Percentiles rank a stretch among this genome's conserved stretches.
These are phyloP conservation scores for Gymnarchus niloticus DNA, from an alignment of 2,113 vertebrate species.

Conservation along the genomic window DNA sequence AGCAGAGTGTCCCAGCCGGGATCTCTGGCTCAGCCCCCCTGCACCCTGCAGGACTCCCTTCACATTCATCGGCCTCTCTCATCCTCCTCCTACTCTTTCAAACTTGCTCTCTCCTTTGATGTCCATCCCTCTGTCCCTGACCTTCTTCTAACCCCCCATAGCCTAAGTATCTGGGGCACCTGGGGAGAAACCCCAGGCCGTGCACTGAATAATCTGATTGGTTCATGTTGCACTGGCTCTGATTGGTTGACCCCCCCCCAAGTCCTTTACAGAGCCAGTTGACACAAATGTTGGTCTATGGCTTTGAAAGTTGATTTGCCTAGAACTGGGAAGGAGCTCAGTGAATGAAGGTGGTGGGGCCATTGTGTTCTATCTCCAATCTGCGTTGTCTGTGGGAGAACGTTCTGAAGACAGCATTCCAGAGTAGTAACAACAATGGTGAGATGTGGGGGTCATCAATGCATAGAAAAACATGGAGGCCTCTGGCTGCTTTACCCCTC, in stretches of 20 bases:
- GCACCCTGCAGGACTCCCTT: neutral
- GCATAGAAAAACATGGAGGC: neutral
- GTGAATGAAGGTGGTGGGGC: neutral
- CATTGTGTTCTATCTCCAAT: neutral
- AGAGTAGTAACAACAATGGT: neutral
- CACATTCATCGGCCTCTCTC: neutral
- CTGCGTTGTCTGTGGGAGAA: neutral
- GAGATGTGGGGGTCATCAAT: neutral
- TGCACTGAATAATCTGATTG: neutral
- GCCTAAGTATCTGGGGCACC: neutral
- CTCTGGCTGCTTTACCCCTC: neutral
- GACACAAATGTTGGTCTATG: neutral
- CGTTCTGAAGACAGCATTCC: neutral
- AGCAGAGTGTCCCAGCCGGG: neutral
- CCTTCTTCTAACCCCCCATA: too few relatives aligned
- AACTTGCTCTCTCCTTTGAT: neutral
- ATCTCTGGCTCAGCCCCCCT: neutral
- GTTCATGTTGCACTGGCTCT: neutral
- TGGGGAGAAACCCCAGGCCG: neutral
- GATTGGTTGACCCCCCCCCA: neutral
- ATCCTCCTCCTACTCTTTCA: neutral
- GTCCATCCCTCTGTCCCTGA: neutral
- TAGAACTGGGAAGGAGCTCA: neutral
- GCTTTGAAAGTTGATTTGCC: neutral
- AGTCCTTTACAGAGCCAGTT: neutral